Evolutionary conservation across 2,888 invertebrate species (phyloP), one percentile per base, ranked within the genome.

Genomic region (Tinea pellionella): DNA sequence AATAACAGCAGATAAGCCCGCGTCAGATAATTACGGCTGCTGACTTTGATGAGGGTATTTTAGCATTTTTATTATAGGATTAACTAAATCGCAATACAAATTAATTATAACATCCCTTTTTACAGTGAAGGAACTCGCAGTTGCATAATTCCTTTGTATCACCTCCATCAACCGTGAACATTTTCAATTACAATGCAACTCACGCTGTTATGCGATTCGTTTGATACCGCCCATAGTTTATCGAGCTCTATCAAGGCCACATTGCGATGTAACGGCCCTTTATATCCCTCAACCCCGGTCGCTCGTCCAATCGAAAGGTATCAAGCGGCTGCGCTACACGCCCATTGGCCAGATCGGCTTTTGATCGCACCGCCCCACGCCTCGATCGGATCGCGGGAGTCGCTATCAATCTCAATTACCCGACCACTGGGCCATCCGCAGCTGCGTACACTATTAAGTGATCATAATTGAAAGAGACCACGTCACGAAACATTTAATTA

Each of bases 301-400:
- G 66, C 24, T 47, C 67, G 70, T 70, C 86, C 86, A 86, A 86
- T 86, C 66, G 67, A 72, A 69, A 68, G 18, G 56, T 32, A 41
- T 13, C 58, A 58, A 53, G 64, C 71, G 67, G 64, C 71, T 71
- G 66, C 68, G 69, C 67, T 67, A 71, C 66, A 66, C 76, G 69
- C 78, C 69, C 72, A 86, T 86, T 86, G 85, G 85, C 69, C 73
- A 78, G 80, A 82, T 83, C 77, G 78, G 79, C 74, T 76, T 87
- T 86, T 86, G 86, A 86, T 85, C 82, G 85, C 85, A 64, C 81
- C 86, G 85, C 86, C 86, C 11, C 75, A 85, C 71, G 76, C 68
- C 78, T 77, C 82, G 76, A 58, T 61, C 61, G 37, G 55, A 60
- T 60, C 59, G 2, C 11, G 42, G 53, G 32, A 9, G 51, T 18